Evolutionary conservation across 2,113 vertebrate species (phyloP).

Genomic region (Tychaedon coryphoeus): DNA sequence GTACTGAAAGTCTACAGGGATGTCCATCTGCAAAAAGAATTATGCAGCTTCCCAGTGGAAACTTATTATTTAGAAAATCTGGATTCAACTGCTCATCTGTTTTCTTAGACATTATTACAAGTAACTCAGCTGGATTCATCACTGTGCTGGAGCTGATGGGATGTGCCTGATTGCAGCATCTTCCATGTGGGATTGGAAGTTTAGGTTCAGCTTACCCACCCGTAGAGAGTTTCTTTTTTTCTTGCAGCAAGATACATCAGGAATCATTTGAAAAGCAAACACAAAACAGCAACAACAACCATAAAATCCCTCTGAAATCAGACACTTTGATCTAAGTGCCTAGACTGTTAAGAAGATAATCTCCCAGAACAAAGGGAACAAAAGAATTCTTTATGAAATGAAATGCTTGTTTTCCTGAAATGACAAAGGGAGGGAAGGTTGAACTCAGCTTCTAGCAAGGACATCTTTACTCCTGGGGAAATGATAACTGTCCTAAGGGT

Average conservation of each 20-base stretch:
- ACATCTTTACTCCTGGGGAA: neutral
- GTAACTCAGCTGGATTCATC: conserved; percentile 30
- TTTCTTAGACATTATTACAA: conserved; percentile 17
- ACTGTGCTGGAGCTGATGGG: neutral
- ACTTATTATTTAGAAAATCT: conserved; percentile 37
- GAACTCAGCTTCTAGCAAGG: neutral
- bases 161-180: neutral
- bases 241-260: neutral
- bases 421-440: neutral
- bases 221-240: neutral
- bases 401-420: neutral
- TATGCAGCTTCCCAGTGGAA: conserved; percentile 2
- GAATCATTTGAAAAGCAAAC: neutral
- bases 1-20: conserved; percentile 10
- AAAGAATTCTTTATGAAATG: neutral
- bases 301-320: conserved; percentile 18
- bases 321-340: neutral
- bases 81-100: conserved; percentile 26
- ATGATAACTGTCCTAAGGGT: neutral
- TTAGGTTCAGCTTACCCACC: neutral
- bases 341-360: conserved; percentile 25
- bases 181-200: neutral
- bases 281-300: neutral
- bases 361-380: neutral
- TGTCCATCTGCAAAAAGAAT: conserved; percentile 39